Conservation (phyloP, 2,113 vertebrate species). For the Cygnus atratus region DNA sequence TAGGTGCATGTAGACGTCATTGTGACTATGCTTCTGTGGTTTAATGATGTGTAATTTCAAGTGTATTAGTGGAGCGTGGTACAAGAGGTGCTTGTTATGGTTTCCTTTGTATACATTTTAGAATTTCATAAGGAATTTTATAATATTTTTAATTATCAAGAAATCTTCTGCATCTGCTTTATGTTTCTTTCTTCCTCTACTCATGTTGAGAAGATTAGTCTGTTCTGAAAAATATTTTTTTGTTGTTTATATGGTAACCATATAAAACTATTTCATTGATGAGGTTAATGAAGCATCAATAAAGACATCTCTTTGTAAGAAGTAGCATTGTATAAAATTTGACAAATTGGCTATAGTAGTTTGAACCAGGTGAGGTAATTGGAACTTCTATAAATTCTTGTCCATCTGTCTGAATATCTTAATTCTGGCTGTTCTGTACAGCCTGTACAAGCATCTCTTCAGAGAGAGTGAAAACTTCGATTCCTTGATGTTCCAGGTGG, state of each 20-base stretch:
- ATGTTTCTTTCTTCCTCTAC: not conserved
- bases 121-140: not conserved
- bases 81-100: not conserved
- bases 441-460: not conserved
- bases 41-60: not conserved
- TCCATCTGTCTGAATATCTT: not conserved
- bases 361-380: not conserved
- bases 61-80: not conserved
- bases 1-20: not conserved
- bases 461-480: not conserved
- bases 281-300: not conserved
- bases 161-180: not conserved
- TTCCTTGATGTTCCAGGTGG: not conserved
- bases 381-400: not conserved
- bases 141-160: not conserved
- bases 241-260: not conserved
- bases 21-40: not conserved
- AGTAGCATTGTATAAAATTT: not conserved
- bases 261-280: not conserved
- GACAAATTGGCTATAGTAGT: not conserved
- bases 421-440: not conserved
- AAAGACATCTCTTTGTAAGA: not conserved
- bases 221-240: not conserved
- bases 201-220: not conserved
- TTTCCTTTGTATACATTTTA: not conserved